These are phyloP conservation scores for Charanyca ferruginea DNA, from an alignment of 2,888 invertebrate species.

Conservation along the genomic window DNA sequence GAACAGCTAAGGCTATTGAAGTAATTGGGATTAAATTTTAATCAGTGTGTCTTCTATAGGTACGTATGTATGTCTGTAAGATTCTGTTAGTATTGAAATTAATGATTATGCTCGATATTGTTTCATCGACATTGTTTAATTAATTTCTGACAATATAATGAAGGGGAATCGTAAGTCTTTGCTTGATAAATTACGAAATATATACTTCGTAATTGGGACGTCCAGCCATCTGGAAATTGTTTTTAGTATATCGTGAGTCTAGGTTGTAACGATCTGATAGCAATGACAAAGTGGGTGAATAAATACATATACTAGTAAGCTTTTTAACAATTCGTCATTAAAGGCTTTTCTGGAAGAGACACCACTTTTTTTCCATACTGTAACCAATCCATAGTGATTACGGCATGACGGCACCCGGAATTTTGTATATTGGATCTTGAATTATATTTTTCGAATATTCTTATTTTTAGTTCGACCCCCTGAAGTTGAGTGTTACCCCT, in stretches of 20 bases:
- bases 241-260: background rate
- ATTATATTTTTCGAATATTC: no score
- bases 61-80: conserved; percentile 22
- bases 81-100: conserved; percentile 50
- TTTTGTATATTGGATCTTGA: no score
- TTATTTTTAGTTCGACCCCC: no score
- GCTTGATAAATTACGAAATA: conserved; percentile 8
- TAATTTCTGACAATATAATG: conserved; percentile 45
- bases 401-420: no score
- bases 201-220: background rate
- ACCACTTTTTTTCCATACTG: no score
- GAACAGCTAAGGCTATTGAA: conserved; percentile 56
- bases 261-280: background rate
- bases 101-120: conserved; percentile 42
- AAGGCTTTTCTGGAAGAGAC: no score
- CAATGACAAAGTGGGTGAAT: no score
- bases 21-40: conserved; percentile 65
- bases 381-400: no score
- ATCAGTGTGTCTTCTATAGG: conserved; percentile 55
- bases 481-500: no score
- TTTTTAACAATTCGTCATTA: no score
- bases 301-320: no score
- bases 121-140: conserved; percentile 34
- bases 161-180: conserved; percentile 7
- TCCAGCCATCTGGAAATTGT: background rate